Evolutionary conservation across 2,888 invertebrate species (phyloP), one percentile per base, ranked within the genome.

Genomic region (Synanthedon vespiformis): DNA sequence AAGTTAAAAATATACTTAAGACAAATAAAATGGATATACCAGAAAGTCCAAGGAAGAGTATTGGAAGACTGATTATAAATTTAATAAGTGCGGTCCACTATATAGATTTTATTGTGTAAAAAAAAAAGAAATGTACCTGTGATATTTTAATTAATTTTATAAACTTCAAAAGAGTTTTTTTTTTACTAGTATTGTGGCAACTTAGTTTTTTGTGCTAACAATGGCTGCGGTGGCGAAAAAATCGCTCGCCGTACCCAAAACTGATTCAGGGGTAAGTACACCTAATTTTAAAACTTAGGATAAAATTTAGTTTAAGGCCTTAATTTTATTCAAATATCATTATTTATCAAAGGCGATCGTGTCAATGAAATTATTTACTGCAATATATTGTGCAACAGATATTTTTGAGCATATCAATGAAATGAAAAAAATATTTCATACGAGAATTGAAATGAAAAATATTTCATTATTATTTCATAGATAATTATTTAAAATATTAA

Each of bases 211-310:
- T 70, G 68, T 73, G 66, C 62, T 72, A 70, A 71, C 55, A 66
- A 86, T 86, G 86, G 83, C 86, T 59, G 74, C 85, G 56, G 78
- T 80, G 65, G 77, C 78, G 54, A 83, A 78, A 64, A 84, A 83
- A 65, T 68, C 79, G 57, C 54, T 62, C 53, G 68, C 67, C 55
- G 56, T 65, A 57, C 61, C 61, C 53, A 63, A 58, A 22, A 61
- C 55, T 50, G 74, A 74, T 47, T 12, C 16, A 6, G 60, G 70
- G 78, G 86, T 87, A 85, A 87, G 86, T 85, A 65, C 56, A 49
- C 55, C 34, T 34, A 34, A 34, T 34, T 34, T 34, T 34, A 34
- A 34, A 34, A 34, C 34, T 34, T 34, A 34, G 2, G 10, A 34
- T 10, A 34, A n/a, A n/a, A 10, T 34, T 34, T 34, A 34, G 3